A percentile compares a stretch with the other conserved stretches of the same genome.
phyloP scores from a whole-genome alignment of 2,797 vertebrate species.

The Ptychobarbus kaznakovi region DNA sequence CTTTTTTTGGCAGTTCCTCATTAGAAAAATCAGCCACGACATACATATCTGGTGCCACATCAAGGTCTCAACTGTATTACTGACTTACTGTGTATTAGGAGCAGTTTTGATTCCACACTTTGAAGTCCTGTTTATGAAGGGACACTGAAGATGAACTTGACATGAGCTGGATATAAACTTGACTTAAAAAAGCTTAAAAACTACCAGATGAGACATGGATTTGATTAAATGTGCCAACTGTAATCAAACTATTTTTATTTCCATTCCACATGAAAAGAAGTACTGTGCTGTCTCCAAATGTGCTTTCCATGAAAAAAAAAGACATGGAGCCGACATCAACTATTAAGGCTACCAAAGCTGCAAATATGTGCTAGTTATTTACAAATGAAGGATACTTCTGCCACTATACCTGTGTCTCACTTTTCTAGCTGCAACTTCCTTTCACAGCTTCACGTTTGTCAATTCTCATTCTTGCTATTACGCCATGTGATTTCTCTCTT shows the following conservation, averaged over 20 bases:
- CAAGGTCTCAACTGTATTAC: background rate
- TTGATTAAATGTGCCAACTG: conserved; percentile 54
- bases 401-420: background rate
- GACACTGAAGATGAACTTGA: conserved; percentile 24
- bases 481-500: too few relatives aligned
- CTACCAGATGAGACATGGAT: conserved; percentile 54
- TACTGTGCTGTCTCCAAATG: conserved; percentile 27
- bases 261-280: conserved; percentile 61
- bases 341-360: background rate
- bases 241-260: conserved; percentile 55
- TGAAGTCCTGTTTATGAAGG: conserved; percentile 51
- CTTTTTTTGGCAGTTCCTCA: conserved; percentile 1
- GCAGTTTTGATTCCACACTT: conserved; percentile 29
- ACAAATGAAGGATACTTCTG: background rate
- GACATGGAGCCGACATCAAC: conserved; percentile 9
- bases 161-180: conserved; percentile 47
- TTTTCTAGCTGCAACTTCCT: conserved; percentile 8
- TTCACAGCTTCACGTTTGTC: conserved; percentile 41
- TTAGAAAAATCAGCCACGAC: background rate
- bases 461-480: background rate
- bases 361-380: background rate
- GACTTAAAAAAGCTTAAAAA: conserved; percentile 38
- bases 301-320: conserved; percentile 19
- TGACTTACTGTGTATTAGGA: conserved; percentile 14
- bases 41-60: conserved; percentile 27